These are phyloP conservation scores for Ptilonorhynchus violaceus DNA, from an alignment of 2,113 vertebrate species.

Conservation along the genomic window DNA sequence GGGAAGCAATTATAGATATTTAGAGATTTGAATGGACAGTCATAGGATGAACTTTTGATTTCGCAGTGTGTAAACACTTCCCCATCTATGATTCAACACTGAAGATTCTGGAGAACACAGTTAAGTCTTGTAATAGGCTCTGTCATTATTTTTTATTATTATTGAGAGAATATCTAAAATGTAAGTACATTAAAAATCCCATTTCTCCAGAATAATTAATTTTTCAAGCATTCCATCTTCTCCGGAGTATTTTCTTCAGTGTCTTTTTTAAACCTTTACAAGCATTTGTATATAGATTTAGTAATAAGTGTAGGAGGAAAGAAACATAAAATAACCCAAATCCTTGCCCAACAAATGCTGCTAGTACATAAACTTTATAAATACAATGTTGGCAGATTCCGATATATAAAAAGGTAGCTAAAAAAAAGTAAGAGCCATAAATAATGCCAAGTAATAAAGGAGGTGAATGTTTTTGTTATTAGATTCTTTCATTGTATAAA, in stretches of 20 bases:
- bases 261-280: background rate
- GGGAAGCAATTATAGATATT: slow-evolving; percentile 45
- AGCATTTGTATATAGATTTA: slow-evolving; percentile 11
- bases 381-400: slow-evolving; percentile 75
- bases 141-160: background rate
- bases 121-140: background rate
- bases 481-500: slow-evolving; percentile 85
- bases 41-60: slow-evolving; percentile 2
- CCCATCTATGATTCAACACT: background rate
- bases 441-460: slow-evolving; percentile 84
- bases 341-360: slow-evolving; percentile 56
- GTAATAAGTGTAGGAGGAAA: slow-evolving; percentile 25
- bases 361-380: slow-evolving; percentile 72
- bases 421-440: slow-evolving; percentile 75
- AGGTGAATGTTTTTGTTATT: slow-evolving; percentile 83
- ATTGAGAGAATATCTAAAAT: background rate
- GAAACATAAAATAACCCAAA: slow-evolving; percentile 17
- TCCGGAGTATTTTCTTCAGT: background rate
- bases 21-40: slow-evolving; percentile 14
- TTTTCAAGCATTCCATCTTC: background rate
- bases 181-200: background rate
- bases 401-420: slow-evolving; percentile 75
- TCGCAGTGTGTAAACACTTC: background rate
- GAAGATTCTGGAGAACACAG: background rate
- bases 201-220: background rate